Evolutionary conservation across 2,888 invertebrate species (phyloP).

Genomic region (Synanthedon myopaeformis): DNA sequence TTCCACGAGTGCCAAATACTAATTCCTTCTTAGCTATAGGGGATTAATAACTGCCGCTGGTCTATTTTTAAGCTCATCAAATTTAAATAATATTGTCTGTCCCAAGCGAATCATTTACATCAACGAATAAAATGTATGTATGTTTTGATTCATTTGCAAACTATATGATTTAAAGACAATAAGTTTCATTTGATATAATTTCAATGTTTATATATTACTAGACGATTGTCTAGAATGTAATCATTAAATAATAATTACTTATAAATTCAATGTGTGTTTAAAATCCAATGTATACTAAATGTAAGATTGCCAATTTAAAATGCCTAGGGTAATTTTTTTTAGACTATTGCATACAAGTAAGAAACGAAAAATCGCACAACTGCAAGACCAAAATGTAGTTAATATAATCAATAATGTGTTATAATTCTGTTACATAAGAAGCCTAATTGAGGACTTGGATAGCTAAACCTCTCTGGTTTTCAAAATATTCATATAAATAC

Average conservation of each 20-base stretch:
- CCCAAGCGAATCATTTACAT: too few species aligned
- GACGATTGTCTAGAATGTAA: background rate
- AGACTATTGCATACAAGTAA: slow-evolving; percentile 9
- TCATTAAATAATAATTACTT: too few species aligned
- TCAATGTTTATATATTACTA: background rate
- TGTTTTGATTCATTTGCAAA: too few species aligned
- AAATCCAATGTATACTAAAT: background rate
- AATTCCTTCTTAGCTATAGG: background rate
- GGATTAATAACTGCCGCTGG: too few species aligned
- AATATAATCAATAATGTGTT: slow-evolving; percentile 9
- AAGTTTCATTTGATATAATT: background rate
- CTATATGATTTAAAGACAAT: background rate
- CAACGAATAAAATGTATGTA: too few species aligned
- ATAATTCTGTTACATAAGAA: too few species aligned
- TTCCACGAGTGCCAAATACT: background rate
- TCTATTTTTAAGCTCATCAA: too few species aligned
- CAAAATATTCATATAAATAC: too few species aligned
- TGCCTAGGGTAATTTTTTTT: slow-evolving; percentile 11
- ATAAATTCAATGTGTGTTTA: background rate
- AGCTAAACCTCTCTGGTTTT: too few species aligned
- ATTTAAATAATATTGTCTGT: too few species aligned
- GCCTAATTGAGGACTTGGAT: too few species aligned
- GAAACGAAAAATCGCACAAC: slow-evolving; percentile 39
- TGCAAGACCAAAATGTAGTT: slow-evolving; percentile 44
- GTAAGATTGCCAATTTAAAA: background rate